Conservation (phyloP, 2,888 invertebrate genomes). For the Stegana nigrithorax region DNA sequence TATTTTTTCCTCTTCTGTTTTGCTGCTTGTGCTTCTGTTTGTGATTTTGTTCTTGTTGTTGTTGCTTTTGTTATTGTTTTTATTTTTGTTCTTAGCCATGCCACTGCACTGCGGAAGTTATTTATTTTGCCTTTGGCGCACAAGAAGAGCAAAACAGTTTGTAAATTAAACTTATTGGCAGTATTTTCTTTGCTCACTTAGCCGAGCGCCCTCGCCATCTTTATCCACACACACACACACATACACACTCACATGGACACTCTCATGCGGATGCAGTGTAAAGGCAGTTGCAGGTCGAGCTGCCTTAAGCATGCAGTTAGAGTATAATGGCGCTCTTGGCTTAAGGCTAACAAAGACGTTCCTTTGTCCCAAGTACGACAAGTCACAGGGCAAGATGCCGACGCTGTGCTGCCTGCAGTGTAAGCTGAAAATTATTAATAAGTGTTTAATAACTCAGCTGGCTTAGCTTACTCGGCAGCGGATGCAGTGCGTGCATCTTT, state of each 20-base stretch:
- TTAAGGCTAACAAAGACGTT: conserved; percentile 2
- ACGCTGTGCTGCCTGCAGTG: background rate
- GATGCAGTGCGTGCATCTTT: background rate
- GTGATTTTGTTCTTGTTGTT: background rate
- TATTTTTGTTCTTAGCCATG: background rate
- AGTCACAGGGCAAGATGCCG: too few relatives aligned
- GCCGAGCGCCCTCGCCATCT: background rate
- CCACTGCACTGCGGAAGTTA: conserved; percentile 35
- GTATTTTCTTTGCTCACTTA: too few relatives aligned
- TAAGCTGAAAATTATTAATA: conserved; percentile 1
- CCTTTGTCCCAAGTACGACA: background rate
- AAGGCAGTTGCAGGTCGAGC: too few relatives aligned
- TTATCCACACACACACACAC: too few relatives aligned
- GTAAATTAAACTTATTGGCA: conserved; percentile 50
- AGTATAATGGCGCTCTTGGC: conserved; percentile 30
- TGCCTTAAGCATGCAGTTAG: background rate
- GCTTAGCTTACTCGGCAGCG: background rate
- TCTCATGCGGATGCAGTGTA: too few relatives aligned
- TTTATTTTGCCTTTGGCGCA: conserved; percentile 53
- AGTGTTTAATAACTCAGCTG: background rate
- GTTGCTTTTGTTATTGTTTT: background rate
- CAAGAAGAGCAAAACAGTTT: conserved; percentile 30
- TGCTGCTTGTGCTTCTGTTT: background rate
- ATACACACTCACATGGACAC: too few relatives aligned
- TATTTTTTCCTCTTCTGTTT: background rate